Percentiles rank a stretch among this genome's conserved stretches.
These are phyloP conservation scores for Epistrophella euchroma DNA, from an alignment of 2,888 invertebrate genomes.

Conservation along the genomic window DNA sequence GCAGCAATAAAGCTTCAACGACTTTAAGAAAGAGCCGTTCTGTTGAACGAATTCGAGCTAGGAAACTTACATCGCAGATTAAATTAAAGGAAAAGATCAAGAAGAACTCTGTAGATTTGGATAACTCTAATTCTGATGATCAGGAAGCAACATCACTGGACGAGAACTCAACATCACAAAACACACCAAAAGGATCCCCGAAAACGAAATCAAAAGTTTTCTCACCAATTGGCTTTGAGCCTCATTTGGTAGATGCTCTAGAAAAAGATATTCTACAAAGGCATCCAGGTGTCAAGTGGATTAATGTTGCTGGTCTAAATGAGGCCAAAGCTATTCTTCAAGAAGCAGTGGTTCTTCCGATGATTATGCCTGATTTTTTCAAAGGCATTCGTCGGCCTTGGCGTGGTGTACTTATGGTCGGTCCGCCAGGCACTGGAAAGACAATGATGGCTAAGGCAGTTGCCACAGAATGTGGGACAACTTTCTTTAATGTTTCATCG, in stretches of 20 bases:
- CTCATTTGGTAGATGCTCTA: conserved; percentile 91
- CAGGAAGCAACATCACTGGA: conserved; percentile 84
- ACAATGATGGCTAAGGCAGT: conserved; percentile 94
- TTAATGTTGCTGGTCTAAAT: conserved; percentile 89
- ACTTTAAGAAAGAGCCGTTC: conserved; percentile 83
- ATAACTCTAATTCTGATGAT: conserved; percentile 84
- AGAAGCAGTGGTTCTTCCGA: conserved; percentile 94
- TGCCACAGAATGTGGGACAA: conserved; percentile 94
- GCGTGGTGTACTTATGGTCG: conserved; percentile 84
- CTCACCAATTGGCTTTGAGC: conserved; percentile 88
- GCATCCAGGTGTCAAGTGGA: conserved; percentile 93
- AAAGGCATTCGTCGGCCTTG: conserved; percentile 93
- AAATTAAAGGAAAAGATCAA: conserved; percentile 83
- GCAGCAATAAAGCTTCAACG: conserved; percentile 79
- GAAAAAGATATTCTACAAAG: conserved; percentile 93
- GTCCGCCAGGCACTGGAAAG: conserved; percentile 90
- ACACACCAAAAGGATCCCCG: conserved; percentile 82
- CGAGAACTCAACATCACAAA: conserved; percentile 82
- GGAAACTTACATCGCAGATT: conserved; percentile 83
- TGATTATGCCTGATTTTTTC: conserved; percentile 95
- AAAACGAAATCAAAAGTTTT: conserved; percentile 82
- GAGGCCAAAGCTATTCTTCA: conserved; percentile 91
- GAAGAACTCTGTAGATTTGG: conserved; percentile 83
- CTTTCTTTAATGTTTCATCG: conserved; percentile 94
- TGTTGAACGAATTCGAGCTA: conserved; percentile 83